These are phyloP conservation scores for Bradypodion pumilum DNA, from an alignment of 2,797 vertebrate genomes.

Conservation along the genomic window DNA sequence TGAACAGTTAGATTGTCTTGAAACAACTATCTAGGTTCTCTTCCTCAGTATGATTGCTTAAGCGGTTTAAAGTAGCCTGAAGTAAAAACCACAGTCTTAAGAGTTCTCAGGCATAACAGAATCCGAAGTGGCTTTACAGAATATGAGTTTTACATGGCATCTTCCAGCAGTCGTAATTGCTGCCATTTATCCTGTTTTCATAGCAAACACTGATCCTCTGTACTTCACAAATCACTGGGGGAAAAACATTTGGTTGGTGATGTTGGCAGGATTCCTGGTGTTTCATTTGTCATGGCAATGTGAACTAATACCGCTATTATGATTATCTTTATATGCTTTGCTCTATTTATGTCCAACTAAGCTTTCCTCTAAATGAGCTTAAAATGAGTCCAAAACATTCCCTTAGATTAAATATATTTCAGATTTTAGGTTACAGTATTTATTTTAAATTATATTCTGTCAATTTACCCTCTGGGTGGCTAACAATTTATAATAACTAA, in stretches of 20 bases:
- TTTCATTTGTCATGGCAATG: constrained; percentile 36
- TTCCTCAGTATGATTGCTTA: constrained; percentile 45
- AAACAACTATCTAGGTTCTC: constrained; percentile 46
- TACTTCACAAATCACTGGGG: constrained; percentile 45
- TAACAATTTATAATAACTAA: neutral
- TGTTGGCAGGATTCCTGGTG: constrained; percentile 44
- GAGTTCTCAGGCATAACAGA: constrained; percentile 36
- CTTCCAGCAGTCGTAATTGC: constrained; percentile 61
- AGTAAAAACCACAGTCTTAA: constrained; percentile 45
- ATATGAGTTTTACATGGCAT: constrained; percentile 56
- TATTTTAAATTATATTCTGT: constrained; percentile 6
- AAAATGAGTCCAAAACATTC: neutral
- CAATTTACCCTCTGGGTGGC: neutral
- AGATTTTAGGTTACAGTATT: neutral
- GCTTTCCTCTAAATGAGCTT: constrained; percentile 6
- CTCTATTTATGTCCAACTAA: constrained; percentile 12
- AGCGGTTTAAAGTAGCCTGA: constrained; percentile 53
- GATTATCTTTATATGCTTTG: constrained; percentile 14
- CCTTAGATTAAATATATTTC: neutral
- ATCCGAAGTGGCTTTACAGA: constrained; percentile 63
- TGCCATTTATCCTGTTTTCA: constrained; percentile 49
- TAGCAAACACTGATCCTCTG: constrained; percentile 42
- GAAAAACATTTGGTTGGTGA: constrained; percentile 45
- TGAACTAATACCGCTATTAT: neutral
- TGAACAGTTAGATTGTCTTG: constrained; percentile 53